Evolutionary conservation across 2,888 invertebrate species (phyloP), one percentile per base, ranked within the genome.

Genomic region (Uloborus plumipes): DNA sequence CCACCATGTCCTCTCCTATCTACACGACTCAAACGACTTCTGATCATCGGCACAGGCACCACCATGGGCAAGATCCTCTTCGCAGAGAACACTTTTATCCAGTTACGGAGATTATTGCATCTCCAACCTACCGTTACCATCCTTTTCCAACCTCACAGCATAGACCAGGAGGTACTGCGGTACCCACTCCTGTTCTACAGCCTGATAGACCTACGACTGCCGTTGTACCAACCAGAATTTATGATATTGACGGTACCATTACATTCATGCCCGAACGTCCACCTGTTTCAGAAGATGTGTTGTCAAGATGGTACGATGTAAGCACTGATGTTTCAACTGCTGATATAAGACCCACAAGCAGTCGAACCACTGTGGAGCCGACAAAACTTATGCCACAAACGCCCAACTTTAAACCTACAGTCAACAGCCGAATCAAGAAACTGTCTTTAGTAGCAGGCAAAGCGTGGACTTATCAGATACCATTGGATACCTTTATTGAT

Each of bases 401-500:
- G 87, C 91, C 90, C 9, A 91, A 91, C 85, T 88, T 87, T 80
- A 92, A 93, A 16, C 95, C 95, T 0, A 91, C 92, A 6, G 93
- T 95, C 84, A 93, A 93, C 85, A 93, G 92, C 86, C 92, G 94
- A 85, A 91, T 95, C 88, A 93, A 93, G 88, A 94, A 94, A 88
- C 90, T 94, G 62, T 92, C 93, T 14, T 93, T 94, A 47, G 93
- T 93, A 0, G 95, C 95, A 82, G 96, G 96, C 71, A 95, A 95
- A 89, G 92, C 93, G 0, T 93, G 95, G 86, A 81, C 93, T 87
- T 93, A 93, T 88, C 91, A 92, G 55, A 94, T 98, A 86, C 96
- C 97, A 0, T 91, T 92, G 14, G 93, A 95, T 87, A 92, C 95
- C 3, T 97, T 97, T 90, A 92, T 91, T 85, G 96, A 97, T 88